Percentiles rank a stretch among this genome's conserved stretches.
Evolutionary conservation across 2,113 vertebrate species (phyloP).

Genomic region (Megalops atlanticus): DNA sequence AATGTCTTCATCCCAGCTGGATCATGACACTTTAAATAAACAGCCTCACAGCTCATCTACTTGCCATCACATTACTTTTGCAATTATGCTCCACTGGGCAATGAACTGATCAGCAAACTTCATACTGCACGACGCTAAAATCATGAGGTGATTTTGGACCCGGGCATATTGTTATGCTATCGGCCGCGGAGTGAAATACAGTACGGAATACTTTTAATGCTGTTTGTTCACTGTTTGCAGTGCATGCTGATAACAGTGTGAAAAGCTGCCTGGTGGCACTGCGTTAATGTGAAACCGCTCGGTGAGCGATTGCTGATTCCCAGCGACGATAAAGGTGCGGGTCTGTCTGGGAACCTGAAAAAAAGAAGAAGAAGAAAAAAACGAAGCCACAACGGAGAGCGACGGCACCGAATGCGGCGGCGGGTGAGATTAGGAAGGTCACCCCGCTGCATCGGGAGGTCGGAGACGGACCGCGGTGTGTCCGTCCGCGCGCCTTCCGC

Average conservation of each 20-base stretch:
- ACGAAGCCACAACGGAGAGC: slow-evolving; percentile 54
- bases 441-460: slow-evolving; percentile 63
- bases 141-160: not conserved
- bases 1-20: not conserved
- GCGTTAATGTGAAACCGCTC: slow-evolving; percentile 71
- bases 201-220: not conserved
- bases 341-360: slow-evolving; percentile 60
- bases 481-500: slow-evolving; percentile 41
- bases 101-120: not conserved
- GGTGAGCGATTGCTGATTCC: slow-evolving; percentile 74
- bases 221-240: slow-evolving; percentile 60
- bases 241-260: slow-evolving; percentile 50
- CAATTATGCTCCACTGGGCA: not conserved
- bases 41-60: not conserved
- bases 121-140: not conserved
- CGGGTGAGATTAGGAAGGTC: slow-evolving; percentile 65
- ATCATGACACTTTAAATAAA: not conserved
- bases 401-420: slow-evolving; percentile 42
- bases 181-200: not conserved
- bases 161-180: not conserved
- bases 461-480: slow-evolving; percentile 52
- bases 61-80: not conserved
- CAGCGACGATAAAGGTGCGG: slow-evolving; percentile 67
- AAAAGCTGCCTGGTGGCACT: slow-evolving; percentile 64
- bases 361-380: no score